Conservation (phyloP, 2,113 vertebrate genomes). For the Entosphenus tridentatus region DNA sequence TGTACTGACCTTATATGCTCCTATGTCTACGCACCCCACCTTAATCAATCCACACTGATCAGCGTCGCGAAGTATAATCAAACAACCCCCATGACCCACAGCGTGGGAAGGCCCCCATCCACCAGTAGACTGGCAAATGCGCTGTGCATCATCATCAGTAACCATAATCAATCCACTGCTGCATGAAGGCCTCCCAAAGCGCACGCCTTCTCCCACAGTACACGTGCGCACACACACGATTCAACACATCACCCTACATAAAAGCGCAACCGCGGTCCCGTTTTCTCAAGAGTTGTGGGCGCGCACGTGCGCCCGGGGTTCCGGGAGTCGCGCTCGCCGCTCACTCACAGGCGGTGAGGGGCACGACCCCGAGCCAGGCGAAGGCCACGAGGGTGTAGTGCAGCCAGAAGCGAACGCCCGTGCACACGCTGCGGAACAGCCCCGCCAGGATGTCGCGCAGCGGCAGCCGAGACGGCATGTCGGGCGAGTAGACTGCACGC, state of each 20-base stretch:
- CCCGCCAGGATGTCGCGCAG: conserved; percentile 97
- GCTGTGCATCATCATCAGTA: too few relatives aligned
- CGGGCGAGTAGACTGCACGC: conserved; percentile 75
- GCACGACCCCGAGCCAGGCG: conserved; percentile 94
- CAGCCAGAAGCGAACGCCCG: conserved; percentile 97
- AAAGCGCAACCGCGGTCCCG: background rate
- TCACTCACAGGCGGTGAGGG: conserved; percentile 93
- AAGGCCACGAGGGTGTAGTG: conserved; percentile 99
- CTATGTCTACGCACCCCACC: too few relatives aligned
- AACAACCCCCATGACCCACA: too few relatives aligned
- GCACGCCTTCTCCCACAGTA: too few relatives aligned
- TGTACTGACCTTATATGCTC: too few relatives aligned
- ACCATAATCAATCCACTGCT: background rate
- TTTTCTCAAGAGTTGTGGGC: background rate
- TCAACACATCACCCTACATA: background rate
- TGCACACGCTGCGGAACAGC: conserved; percentile 91
- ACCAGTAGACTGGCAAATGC: too few relatives aligned
- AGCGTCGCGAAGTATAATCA: too few relatives aligned
- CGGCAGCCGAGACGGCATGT: conserved; percentile 95
- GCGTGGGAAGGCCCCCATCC: too few relatives aligned
- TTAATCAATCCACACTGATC: too few relatives aligned
- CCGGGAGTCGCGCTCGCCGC: too few relatives aligned
- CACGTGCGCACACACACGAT: background rate
- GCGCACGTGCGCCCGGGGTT: background rate
- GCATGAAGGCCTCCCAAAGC: background rate